Conservation (phyloP, 2,113 vertebrate genomes). For the Hyperoodon ampullatus region DNA sequence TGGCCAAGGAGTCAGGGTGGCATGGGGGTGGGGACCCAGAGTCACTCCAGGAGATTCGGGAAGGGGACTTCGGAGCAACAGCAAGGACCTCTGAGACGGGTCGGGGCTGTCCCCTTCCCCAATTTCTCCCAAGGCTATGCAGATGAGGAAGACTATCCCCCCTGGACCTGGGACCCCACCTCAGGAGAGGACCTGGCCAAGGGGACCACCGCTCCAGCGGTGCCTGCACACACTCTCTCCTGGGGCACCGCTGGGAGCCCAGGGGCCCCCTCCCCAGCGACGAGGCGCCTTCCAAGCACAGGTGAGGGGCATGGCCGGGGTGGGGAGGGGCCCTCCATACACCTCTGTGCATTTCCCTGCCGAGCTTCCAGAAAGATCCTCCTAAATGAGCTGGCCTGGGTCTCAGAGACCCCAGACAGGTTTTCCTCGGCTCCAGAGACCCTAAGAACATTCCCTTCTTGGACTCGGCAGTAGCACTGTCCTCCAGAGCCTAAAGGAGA, state of each 20-base stretch:
- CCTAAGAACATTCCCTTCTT: neutral
- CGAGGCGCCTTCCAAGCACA: neutral
- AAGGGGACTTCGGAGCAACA: neutral
- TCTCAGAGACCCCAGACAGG: neutral
- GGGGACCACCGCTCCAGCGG: neutral
- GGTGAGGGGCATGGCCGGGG: slow-evolving; percentile 18
- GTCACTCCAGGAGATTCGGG: neutral
- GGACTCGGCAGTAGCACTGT: accelerated
- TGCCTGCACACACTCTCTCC: neutral
- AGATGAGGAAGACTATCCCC: slow-evolving; percentile 55
- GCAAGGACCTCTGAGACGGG: neutral
- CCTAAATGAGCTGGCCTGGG: neutral
- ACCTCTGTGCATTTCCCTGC: neutral
- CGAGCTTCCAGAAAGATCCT: neutral
- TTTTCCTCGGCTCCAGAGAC: neutral
- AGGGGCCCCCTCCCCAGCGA: neutral
- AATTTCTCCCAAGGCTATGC: slow-evolving; percentile 37
- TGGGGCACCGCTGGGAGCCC: neutral
- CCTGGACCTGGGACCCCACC: slow-evolving; percentile 77
- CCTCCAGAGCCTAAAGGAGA: neutral
- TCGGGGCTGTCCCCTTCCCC: neutral
- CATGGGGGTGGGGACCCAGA: accelerated
- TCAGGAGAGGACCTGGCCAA: slow-evolving; percentile 52
- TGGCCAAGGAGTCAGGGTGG: accelerated
- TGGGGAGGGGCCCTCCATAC: accelerated